phyloP scores from a whole-genome alignment of 2,888 invertebrate species.

The Protonemura montana region DNA sequence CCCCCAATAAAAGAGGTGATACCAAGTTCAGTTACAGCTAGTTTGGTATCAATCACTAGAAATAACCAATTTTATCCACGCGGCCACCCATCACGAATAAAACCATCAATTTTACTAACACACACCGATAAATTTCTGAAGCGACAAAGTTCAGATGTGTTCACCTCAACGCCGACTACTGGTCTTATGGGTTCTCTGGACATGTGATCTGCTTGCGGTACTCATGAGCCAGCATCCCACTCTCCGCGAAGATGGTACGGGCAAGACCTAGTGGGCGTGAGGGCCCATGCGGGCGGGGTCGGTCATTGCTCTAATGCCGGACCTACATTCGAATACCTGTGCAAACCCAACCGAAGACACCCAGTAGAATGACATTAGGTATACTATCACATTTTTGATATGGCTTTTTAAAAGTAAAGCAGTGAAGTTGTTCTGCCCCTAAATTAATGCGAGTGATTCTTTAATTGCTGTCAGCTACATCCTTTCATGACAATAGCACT shows the following conservation, averaged over 20 bases:
- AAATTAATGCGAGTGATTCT: not conserved
- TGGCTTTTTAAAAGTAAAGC: too few species aligned
- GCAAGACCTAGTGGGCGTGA: not conserved
- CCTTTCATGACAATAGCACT: not conserved
- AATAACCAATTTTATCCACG: too few species aligned
- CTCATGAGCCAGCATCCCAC: not conserved
- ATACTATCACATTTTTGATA: too few species aligned
- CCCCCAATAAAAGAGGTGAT: not conserved
- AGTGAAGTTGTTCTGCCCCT: not conserved
- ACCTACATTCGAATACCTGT: not conserved
- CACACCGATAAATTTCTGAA: not conserved
- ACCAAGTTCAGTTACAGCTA: not conserved
- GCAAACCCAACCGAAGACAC: too few species aligned
- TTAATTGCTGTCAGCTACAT: not conserved
- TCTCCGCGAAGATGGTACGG: not conserved
- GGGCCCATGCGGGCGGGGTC: not conserved
- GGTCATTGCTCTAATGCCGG: not conserved
- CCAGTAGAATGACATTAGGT: too few species aligned
- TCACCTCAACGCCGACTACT: not conserved
- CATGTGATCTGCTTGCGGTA: not conserved
- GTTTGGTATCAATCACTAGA: too few species aligned
- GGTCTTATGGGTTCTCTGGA: not conserved
- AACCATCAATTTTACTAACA: too few species aligned
- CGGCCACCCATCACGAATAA: too few species aligned
- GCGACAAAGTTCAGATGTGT: not conserved